Base-by-base conservation (phyloP, 2,797 vertebrate genomes). In the Chelonia mydas region DNA sequence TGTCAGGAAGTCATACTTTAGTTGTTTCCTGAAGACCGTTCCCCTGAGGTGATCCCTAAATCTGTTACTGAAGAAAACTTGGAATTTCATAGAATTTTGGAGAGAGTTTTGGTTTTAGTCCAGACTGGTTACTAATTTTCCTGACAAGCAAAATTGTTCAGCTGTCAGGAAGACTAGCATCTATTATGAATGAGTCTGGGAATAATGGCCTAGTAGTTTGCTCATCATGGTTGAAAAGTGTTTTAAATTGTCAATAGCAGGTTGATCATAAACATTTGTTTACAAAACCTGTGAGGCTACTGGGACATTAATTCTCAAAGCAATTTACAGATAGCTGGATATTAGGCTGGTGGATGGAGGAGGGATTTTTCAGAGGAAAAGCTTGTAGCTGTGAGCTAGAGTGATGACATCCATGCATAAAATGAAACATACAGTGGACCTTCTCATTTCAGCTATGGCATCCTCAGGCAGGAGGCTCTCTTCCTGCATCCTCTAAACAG, bases 381-480 rank as follows among this genome's bases (percentile, higher is more conserved):
- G 57, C 90, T 54, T 0, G 0, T 84, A 59, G 82, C 94, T 90
- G 93, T 95, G 96, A 95, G 94, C 94, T 80, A 87, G 92, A 93
- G 95, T 61, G 94, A 94, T 61, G 94, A 94, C 93, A 92, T 90
- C 90, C 96, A 97, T 93, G 86, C 93, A 87, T 95, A 91, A 96
- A 95, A 96, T 96, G 81, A 97, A 96, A 86, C 94, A 86, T 93
- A 83, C 86, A 86, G 94, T 96, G 92, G 96, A 95, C 87, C 0
- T 92, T 92, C 93, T 95, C 94, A 87, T 90, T 96, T 96, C 94
- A 95, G 95, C 86, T 97, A 90, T 94, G 90, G 94, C 78, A 91
- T 90, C 96, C 54, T 10, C 84, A 65, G 94, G 96, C 94, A 92
- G 90, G 96, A 93, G 90, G 92, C 90, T 97, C 92, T 92, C 92